phyloP scores from a whole-genome alignment of 2,888 invertebrate genomes.

The Drosophila tripunctata region DNA sequence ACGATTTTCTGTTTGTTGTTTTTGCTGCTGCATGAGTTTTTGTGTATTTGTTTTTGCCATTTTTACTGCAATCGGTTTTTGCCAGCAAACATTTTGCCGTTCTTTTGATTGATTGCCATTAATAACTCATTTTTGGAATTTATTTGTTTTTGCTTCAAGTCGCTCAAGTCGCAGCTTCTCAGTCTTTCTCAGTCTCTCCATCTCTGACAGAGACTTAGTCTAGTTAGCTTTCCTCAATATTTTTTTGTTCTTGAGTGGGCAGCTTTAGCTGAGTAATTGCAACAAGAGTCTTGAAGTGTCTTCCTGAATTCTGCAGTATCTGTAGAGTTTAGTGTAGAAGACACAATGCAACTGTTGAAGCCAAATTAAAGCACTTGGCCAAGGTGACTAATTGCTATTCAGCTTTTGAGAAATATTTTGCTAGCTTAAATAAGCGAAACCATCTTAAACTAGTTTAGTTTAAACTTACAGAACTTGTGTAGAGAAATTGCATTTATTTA shows the following conservation, averaged over 20 bases:
- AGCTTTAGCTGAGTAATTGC: conserved; percentile 38
- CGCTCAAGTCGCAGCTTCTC: conserved; percentile 11
- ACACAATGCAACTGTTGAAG: conserved; percentile 15
- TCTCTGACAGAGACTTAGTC: conserved; percentile 15
- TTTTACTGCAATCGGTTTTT: conserved; percentile 45
- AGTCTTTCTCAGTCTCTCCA: background rate
- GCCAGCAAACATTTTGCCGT: conserved; percentile 27
- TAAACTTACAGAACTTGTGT: too few relatives aligned
- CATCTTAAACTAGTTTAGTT: background rate
- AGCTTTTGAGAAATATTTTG: background rate
- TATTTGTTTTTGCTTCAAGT: conserved; percentile 48
- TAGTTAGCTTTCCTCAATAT: conserved; percentile 45
- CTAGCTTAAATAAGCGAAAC: background rate
- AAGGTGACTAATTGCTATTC: conserved; percentile 29
- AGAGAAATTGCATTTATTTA: too few relatives aligned
- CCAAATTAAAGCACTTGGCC: conserved; percentile 3
- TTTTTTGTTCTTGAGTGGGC: conserved; percentile 33
- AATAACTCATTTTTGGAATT: conserved; percentile 73
- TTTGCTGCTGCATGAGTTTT: conserved; percentile 14
- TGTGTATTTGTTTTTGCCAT: conserved; percentile 44
- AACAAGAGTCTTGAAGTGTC: background rate
- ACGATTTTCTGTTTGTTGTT: conserved; percentile 2
- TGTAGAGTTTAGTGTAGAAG: background rate
- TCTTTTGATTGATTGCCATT: conserved; percentile 77
- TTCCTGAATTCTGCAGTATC: background rate